A percentile compares a stretch with the other conserved stretches of the same genome.
Conservation (phyloP, 2,113 vertebrate genomes). For the Lates calcarifer region DNA sequence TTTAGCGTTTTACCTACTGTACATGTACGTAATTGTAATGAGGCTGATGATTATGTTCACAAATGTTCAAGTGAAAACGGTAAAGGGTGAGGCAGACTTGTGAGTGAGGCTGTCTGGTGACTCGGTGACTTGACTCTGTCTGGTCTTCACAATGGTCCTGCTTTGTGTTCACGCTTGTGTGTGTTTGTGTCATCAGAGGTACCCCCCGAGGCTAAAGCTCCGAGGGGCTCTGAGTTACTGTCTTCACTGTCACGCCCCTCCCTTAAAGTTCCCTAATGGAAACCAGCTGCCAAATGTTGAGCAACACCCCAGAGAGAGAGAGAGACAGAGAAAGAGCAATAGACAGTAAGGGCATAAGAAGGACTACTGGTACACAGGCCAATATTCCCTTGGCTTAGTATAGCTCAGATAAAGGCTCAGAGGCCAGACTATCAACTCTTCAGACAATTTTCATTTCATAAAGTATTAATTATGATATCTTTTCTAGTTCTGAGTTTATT, state of each 20-base stretch:
- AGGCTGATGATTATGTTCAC: neutral
- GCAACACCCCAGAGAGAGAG: conserved; percentile 43
- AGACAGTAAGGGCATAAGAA: conserved; percentile 42
- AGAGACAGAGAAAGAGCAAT: conserved; percentile 15
- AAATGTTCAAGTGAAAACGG: neutral
- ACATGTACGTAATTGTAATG: neutral
- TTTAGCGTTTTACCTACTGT: neutral
- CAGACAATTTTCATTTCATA: neutral
- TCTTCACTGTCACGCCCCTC: conserved; percentile 62
- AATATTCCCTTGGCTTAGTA: neutral
- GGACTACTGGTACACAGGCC: neutral
- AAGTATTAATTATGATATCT: neutral
- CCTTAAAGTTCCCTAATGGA: conserved; percentile 64
- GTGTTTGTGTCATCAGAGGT: conserved; percentile 46
- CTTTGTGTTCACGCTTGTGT: conserved; percentile 34
- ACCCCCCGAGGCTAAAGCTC: conserved; percentile 25
- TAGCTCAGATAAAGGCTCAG: neutral
- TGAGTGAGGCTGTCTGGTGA: neutral
- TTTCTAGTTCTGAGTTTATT: neutral
- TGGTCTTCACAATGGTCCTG: conserved; percentile 6
- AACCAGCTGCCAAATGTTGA: conserved; percentile 73
- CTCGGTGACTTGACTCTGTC: neutral
- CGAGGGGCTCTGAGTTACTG: conserved; percentile 53
- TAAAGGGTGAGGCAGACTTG: conserved; percentile 1
- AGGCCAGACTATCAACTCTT: neutral